phyloP scores from a whole-genome alignment of 2,888 invertebrate species.

The Eupithecia subfuscata region DNA sequence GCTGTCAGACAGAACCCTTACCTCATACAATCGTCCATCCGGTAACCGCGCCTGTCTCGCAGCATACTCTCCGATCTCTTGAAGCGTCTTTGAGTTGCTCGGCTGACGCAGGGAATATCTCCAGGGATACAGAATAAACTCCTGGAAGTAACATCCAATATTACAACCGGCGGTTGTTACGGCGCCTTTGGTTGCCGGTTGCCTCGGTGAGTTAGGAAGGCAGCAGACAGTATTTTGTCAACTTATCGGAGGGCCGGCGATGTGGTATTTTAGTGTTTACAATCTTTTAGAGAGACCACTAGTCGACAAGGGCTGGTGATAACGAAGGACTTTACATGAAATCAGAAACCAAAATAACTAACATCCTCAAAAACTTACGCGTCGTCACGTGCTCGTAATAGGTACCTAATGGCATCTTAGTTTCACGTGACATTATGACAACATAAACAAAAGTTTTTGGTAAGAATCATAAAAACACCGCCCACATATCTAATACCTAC shows the following conservation, averaged over 20 bases:
- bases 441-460: background rate
- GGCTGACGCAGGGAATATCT: slow-evolving; percentile 69
- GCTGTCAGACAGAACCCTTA: background rate
- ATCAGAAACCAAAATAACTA: background rate
- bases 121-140: slow-evolving; percentile 77
- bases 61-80: slow-evolving; percentile 77
- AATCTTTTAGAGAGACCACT: background rate
- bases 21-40: slow-evolving; percentile 74
- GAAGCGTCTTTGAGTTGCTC: slow-evolving; percentile 68
- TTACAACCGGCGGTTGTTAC: too few relatives aligned
- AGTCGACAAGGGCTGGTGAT: background rate
- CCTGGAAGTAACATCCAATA: slow-evolving; percentile 55
- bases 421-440: background rate
- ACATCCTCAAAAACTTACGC: background rate
- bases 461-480: background rate
- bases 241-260: background rate
- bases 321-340: background rate
- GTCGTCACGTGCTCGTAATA: background rate
- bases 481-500: background rate
- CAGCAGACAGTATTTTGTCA: background rate
- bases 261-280: background rate
- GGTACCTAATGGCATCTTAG: background rate
- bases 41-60: slow-evolving; percentile 70
- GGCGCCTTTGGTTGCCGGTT: too few relatives aligned
- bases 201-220: background rate